Percentiles rank a stretch among this genome's conserved stretches.
Conservation (phyloP, 2,888 invertebrate species). For the Eilema sororculum region DNA sequence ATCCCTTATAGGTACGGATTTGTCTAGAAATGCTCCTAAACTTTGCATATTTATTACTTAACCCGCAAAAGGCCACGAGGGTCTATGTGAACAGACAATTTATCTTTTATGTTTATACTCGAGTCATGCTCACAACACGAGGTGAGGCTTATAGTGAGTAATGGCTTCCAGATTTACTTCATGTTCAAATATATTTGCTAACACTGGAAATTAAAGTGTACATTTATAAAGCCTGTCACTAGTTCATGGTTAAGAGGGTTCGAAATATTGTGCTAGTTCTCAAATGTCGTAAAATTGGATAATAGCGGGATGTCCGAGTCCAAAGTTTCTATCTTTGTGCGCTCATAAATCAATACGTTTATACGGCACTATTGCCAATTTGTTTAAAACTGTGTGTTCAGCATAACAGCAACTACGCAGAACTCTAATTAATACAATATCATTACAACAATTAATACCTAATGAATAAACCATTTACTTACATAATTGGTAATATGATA, state of each 20-base stretch:
- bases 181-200: constrained; percentile 52
- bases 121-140: constrained; percentile 58
- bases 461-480: background rate
- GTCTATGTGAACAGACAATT: constrained; percentile 58
- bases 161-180: constrained; percentile 58
- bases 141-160: constrained; percentile 60
- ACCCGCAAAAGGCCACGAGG: constrained; percentile 61
- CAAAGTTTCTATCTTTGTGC: background rate
- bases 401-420: background rate
- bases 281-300: constrained; percentile 43
- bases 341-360: background rate
- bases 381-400: background rate
- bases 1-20: constrained; percentile 75
- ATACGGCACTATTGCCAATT: background rate
- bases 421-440: background rate
- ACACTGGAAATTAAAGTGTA: constrained; percentile 55
- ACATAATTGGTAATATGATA: background rate
- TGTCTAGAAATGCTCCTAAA: constrained; percentile 76
- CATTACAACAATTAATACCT: background rate
- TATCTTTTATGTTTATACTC: constrained; percentile 58
- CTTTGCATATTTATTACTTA: constrained; percentile 81
- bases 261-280: constrained; percentile 45
- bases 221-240: constrained; percentile 41
- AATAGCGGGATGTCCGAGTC: constrained; percentile 28
- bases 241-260: constrained; percentile 39